A percentile compares a stretch with the other conserved stretches of the same genome.
Conservation (phyloP, 2,888 invertebrate genomes). For the Fragum whitleyi region DNA sequence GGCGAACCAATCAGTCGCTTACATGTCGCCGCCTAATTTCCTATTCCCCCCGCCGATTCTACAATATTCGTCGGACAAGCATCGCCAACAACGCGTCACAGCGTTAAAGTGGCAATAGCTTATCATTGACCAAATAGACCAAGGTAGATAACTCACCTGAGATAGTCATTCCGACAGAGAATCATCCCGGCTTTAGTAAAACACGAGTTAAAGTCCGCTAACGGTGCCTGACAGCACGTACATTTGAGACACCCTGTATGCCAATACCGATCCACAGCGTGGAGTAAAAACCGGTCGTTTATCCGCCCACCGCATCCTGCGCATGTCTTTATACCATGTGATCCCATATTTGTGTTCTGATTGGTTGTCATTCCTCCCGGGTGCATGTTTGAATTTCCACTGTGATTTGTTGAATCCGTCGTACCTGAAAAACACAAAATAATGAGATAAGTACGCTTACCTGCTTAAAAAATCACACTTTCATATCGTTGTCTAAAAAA, state of each 20-base stretch:
- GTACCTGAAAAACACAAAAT: conserved; percentile 43
- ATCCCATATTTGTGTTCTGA: conserved; percentile 49
- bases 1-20: no score
- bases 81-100: no score
- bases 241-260: conserved; percentile 98
- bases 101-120: no score
- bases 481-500: no score
- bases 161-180: conserved; percentile 97
- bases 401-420: conserved; percentile 42
- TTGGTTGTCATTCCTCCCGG: conserved; percentile 47
- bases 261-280: conserved; percentile 97
- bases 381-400: conserved; percentile 55
- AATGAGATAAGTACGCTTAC: no score
- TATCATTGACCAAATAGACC: no score
- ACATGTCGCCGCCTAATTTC: no score
- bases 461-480: no score
- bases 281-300: conserved; percentile 95
- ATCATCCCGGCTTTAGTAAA: conserved; percentile 97
- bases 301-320: conserved; percentile 96
- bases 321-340: conserved; percentile 87
- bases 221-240: conserved; percentile 94
- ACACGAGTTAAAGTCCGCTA: conserved; percentile 96
- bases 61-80: no score
- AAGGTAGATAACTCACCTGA: conserved; percentile 90
- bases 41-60: no score